Evolutionary conservation across 2,113 vertebrate genomes (phyloP), one percentile per base, ranked within the genome.

Genomic region (Ammodytes dubius): DNA sequence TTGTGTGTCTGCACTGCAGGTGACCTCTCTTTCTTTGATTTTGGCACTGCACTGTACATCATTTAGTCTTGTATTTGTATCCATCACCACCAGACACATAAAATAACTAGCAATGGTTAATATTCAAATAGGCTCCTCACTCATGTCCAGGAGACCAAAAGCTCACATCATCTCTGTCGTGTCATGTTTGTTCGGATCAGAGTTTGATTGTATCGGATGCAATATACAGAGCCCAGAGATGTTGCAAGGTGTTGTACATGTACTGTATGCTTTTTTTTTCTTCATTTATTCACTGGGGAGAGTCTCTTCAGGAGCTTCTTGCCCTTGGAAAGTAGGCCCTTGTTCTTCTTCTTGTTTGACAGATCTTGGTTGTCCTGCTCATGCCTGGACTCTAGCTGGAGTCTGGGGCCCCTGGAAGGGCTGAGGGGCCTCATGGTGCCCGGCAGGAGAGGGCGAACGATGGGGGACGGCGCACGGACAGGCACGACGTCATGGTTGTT

Each of bases 291-390:
- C 92, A 91, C 95, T 82, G 94, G 90, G 43, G 94, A 95, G 74
- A 99, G 97, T 91, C 95, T 98, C 95, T 97, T 97, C 90, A 99
- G 96, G 68, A 99, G 95, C 91, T 97, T 98, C 97, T 98, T 99
- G 88, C 98, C 98, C 94, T 98, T 99, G 90, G 97, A 99, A 75
- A 99, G 96, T 65, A 99, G 96, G 94, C 98, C 98, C 95, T 98
- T 27, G 27, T 27, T 99, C 95, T 98, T 99, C 96, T 98, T 99
- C 95, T 95, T 99, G 93, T 97, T 97, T 77, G 97, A 83, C 92
- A 97, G 90, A 86, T 96, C 97, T 93, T 97, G 96, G 14, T 88
- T 49, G 95, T 95, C 96, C 91, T 95, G 74, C 39, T 87, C 73
- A 52, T 95, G 96, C 90, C 95, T 77, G 49, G 85, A 70, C 19